Conservation (phyloP, 2,113 vertebrate species). For the Ochotona princeps region DNA sequence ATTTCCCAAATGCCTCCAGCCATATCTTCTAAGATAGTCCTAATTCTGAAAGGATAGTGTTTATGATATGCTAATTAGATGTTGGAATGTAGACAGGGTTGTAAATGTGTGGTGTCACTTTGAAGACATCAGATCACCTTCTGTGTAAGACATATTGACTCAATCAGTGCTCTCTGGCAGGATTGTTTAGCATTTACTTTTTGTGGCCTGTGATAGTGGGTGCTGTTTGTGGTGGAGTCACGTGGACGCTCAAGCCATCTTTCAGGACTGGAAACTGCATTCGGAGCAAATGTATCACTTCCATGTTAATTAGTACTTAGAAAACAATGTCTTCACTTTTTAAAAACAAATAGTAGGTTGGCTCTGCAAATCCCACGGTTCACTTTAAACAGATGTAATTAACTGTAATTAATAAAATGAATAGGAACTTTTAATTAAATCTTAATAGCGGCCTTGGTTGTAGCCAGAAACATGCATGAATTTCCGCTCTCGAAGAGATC, state of each 20-base stretch:
- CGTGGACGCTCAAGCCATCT: neutral
- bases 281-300: constrained; percentile 25
- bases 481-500: neutral
- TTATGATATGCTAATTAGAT: neutral
- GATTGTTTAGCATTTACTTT: neutral
- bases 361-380: constrained; percentile 33
- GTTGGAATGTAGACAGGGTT: neutral
- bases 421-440: constrained; percentile 62
- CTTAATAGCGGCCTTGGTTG: constrained; percentile 45
- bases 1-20: constrained; percentile 18
- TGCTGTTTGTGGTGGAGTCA: neutral
- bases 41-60: constrained; percentile 31
- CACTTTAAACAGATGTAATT: constrained; percentile 52
- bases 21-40: neutral
- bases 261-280: neutral
- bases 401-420: constrained; percentile 65
- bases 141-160: neutral
- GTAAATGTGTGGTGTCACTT: neutral
- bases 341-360: constrained; percentile 27
- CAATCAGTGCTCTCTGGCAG: neutral
- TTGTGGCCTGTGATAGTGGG: neutral
- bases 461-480: neutral
- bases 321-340: constrained; percentile 4
- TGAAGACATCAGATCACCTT: neutral
- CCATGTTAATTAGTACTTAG: constrained; percentile 32